Base-by-base conservation (phyloP, 2,113 vertebrate species). In the Isurus oxyrinchus region DNA sequence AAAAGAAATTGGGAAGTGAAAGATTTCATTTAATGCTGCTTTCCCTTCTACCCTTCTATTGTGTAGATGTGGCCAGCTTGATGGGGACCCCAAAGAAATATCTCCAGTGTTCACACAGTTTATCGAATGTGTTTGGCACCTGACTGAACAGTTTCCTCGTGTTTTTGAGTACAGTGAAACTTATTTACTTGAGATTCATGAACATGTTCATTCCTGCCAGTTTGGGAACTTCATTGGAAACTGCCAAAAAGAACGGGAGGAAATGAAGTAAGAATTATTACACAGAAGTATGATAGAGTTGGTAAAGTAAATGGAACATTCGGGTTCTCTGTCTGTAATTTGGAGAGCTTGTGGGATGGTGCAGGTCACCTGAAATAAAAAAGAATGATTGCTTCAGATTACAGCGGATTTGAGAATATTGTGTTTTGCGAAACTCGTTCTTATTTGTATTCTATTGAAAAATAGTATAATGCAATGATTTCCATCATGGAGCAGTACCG, bases 191-290 rank as follows among this genome's bases (percentile, higher is more conserved):
- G 99, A 99, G 98, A 99, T 99, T 97, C 99, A 99, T 2, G 99
- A 99, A 96, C 99, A 99, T 0, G 98, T 99, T 96, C 98, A 99
- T 97, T 99, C 99, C 0, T 99, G 99, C 97, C 99, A 99, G 96
- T 99, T 99, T 96, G 99, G 99, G 97, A 99, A 99, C 97, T 99
- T 99, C 97, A 98, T 99, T 94, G 99, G 99, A 96, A 99, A 99
- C 97, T 99, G 98, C 97, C 98, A 99, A 97, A 98, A 98, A 96
- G 99, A 99, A 97, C 98, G 99, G 97, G 99, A 99, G 97, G 98
- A 99, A 14, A 97, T 99, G 53, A 99, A 98, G 99, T 99, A 98
- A 99, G 98, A 97, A 63, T 49, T 96, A 16, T 96, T 87, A 7
- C 81, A 61, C 25, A 40, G 13, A 44, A n/a, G 31, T 53, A 84